Base-by-base conservation (phyloP, 2,113 vertebrate species). In the Barbus barbus region DNA sequence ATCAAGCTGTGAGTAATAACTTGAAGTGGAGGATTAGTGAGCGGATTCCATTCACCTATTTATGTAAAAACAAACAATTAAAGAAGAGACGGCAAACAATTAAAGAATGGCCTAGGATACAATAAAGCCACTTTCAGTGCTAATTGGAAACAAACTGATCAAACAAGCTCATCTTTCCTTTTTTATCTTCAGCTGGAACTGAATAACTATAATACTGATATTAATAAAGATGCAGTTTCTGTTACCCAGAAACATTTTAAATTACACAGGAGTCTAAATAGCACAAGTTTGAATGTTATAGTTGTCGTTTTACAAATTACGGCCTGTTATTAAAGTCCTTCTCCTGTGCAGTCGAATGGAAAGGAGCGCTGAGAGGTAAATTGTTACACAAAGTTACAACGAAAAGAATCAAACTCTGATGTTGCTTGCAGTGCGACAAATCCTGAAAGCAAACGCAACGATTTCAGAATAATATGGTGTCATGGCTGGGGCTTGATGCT, bases 41-140 rank as follows among this genome's bases (percentile, higher is more conserved):
- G 51, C n/a, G 46, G 51, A 69, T 6, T 31, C 31, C 58, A 24
- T 33, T 61, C 18, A 11, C 48, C 76, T 65, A 78, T 76, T 86
- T 36, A 86, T 85, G 82, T 88, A 87, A 86, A 86, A 86, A 83
- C 75, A 87, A 87, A 88, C 74, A 76, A 31, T n/a, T n/a, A n/a
- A n/a, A n/a, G n/a, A n/a, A n/a, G n/a, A 84, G 51, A 81, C 80
- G 78, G 79, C 56, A 65, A 61, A 85, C 82, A 73, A 84, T 77
- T 86, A 76, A 81, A 81, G 53, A 26, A 9, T 82, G 41, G 83
- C 82, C 31, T 67, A 13, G 36, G 31, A 76, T 26, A 84, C 77
- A 84, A 44, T 83, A 44, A 78, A 84, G 58, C 82, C 44, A 76
- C n/a, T 31, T 51, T 61, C 69, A 78, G 76, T 67, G 76, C 76